Percentiles rank a stretch among this genome's conserved stretches.
Conservation (phyloP, 2,888 invertebrate species). For the Zygothrica quintamaculata region DNA sequence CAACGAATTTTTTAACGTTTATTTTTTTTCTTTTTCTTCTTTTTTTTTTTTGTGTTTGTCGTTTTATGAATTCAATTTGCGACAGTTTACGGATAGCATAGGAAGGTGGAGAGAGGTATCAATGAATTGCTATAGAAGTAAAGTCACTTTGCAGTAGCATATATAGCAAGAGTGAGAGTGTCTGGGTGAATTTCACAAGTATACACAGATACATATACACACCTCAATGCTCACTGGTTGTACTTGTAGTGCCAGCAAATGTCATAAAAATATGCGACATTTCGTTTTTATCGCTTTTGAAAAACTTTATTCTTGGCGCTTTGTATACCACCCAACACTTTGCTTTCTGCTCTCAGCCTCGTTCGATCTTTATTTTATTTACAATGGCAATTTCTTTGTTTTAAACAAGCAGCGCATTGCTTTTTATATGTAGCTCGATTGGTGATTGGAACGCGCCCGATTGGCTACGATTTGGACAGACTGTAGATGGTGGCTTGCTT, state of each 20-base stretch:
- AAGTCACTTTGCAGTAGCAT: background rate
- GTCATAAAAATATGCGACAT: constrained; percentile 85
- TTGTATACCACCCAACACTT: constrained; percentile 41
- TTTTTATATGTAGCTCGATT: constrained; percentile 77
- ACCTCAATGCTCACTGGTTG: constrained; percentile 39
- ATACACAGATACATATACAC: constrained; percentile 19
- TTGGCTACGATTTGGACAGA: constrained; percentile 70
- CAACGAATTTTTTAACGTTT: constrained; percentile 48
- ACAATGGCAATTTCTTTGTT: constrained; percentile 80
- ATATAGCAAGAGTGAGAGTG: constrained; percentile 10
- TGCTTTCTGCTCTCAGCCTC: constrained; percentile 41
- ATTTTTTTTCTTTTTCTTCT: constrained; percentile 24
- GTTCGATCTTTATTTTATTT: constrained; percentile 67
- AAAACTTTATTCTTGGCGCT: constrained; percentile 82
- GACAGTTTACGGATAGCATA: constrained; percentile 38
- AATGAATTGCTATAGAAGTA: constrained; percentile 13
- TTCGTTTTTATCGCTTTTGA: constrained; percentile 85
- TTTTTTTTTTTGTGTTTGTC: constrained; percentile 26
- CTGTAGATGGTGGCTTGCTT: constrained; percentile 7
- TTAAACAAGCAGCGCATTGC: constrained; percentile 81
- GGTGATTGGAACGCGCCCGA: constrained; percentile 75
- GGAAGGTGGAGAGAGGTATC: constrained; percentile 11
- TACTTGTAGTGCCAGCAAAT: constrained; percentile 67
- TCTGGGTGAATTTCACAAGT: background rate
- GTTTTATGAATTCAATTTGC: constrained; percentile 68